Conservation (phyloP, 2,797 vertebrate genomes). For the Notolepis coatsorum region DNA sequence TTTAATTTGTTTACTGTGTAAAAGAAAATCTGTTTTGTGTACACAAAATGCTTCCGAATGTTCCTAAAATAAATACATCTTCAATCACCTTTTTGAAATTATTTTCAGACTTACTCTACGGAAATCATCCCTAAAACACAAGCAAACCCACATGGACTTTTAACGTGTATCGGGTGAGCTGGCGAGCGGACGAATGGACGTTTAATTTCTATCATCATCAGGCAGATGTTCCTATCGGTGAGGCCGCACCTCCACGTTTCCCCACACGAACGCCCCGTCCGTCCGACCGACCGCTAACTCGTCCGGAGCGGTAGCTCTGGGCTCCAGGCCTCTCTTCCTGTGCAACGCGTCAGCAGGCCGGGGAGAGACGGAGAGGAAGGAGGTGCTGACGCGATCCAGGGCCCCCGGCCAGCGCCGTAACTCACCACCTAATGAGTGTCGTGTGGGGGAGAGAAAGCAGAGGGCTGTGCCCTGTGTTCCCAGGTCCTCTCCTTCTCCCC, state of each 20-base stretch:
- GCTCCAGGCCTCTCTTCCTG: conserved; percentile 43
- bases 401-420: conserved; percentile 63
- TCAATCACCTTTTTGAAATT: not conserved
- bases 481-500: conserved; percentile 23
- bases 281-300: conserved; percentile 52
- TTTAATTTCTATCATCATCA: conserved; percentile 26
- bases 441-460: conserved; percentile 57
- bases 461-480: conserved; percentile 8
- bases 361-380: conserved; percentile 40
- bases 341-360: conserved; percentile 51
- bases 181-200: too few relatives aligned
- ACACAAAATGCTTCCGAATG: not conserved
- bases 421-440: conserved; percentile 68
- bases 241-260: conserved; percentile 16
- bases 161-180: too few relatives aligned
- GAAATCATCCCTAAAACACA: not conserved
- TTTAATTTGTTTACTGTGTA: too few relatives aligned
- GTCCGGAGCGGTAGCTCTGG: conserved; percentile 45
- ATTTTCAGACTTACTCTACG: not conserved
- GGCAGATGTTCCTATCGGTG: not conserved
- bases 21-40: too few relatives aligned
- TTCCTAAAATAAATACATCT: conserved; percentile 19
- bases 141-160: not conserved
- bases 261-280: not conserved
- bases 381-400: conserved; percentile 75